A percentile compares a stretch with the other conserved stretches of the same genome.
These are phyloP conservation scores for Colossoma macropomum DNA, from an alignment of 2,113 vertebrate genomes.

Conservation along the genomic window DNA sequence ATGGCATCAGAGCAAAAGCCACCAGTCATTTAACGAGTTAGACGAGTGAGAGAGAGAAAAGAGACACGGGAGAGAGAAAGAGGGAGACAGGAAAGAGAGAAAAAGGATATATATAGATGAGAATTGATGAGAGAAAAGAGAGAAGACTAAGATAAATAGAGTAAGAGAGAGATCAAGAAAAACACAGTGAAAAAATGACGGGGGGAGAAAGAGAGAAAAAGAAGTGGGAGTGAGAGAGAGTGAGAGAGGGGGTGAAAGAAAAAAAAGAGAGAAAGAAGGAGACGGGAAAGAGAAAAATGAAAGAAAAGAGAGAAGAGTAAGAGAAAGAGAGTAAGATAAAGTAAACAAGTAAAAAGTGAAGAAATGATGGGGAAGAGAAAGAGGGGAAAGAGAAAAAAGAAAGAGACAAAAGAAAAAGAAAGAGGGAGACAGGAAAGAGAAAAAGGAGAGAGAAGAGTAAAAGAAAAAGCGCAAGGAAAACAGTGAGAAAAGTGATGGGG, in stretches of 20 bases:
- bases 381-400: neutral
- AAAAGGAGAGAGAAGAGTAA: too few species aligned
- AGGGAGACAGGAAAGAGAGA: too few species aligned
- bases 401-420: neutral
- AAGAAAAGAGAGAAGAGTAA: too few species aligned
- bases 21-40: conserved; percentile 37
- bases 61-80: too few species aligned
- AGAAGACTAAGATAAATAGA: too few species aligned
- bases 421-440: neutral
- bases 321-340: too few species aligned
- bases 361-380: neutral
- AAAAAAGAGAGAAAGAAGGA: neutral
- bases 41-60: neutral
- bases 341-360: too few species aligned
- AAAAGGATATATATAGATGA: too few species aligned
- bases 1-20: conserved; percentile 35
- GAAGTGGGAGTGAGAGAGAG: neutral
- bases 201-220: neutral
- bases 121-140: too few species aligned
- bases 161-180: too few species aligned
- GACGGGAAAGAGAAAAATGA: neutral
- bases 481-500: too few species aligned
- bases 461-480: too few species aligned
- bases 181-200: neutral
- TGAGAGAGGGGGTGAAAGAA: neutral